Evolutionary conservation across 2,888 invertebrate species (phyloP).

Genomic region (Tipula vernalis): DNA sequence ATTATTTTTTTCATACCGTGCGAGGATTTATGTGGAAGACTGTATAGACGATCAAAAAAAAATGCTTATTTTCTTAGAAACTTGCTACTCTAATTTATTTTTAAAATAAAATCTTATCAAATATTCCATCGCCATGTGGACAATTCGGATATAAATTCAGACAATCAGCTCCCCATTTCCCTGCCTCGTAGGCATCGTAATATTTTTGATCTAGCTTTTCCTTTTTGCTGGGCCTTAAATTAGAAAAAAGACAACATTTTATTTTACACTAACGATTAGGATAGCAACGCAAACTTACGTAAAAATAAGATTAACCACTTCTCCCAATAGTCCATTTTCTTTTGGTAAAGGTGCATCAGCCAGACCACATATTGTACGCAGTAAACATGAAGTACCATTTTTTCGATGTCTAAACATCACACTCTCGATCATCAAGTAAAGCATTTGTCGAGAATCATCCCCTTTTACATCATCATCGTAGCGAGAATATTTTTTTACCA

Average conservation of each 20-base stretch:
- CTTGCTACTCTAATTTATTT: neutral
- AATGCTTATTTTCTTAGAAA: neutral
- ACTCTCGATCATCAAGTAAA: neutral
- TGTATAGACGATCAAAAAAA: neutral
- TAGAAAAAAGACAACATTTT: too few relatives aligned
- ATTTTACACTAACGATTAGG: too few relatives aligned
- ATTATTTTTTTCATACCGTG: too few relatives aligned
- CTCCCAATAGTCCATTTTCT: constrained; percentile 9
- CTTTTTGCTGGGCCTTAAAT: neutral
- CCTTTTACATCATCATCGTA: neutral
- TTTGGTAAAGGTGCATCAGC: neutral
- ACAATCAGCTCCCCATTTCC: constrained; percentile 5
- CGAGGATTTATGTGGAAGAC: too few relatives aligned
- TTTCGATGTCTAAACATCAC: neutral
- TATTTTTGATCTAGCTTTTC: neutral
- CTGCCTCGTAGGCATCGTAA: neutral
- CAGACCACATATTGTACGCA: neutral
- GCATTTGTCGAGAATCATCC: neutral
- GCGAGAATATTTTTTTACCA: neutral
- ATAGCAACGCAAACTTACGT: neutral
- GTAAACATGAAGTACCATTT: neutral
- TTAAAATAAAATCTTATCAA: constrained; percentile 8
- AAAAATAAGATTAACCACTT: neutral
- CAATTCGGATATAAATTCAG: neutral
- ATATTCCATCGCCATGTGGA: neutral